Evolutionary conservation across 2,113 vertebrate species (phyloP), one percentile per base, ranked within the genome.

Genomic region (Terrapene triunguis): DNA sequence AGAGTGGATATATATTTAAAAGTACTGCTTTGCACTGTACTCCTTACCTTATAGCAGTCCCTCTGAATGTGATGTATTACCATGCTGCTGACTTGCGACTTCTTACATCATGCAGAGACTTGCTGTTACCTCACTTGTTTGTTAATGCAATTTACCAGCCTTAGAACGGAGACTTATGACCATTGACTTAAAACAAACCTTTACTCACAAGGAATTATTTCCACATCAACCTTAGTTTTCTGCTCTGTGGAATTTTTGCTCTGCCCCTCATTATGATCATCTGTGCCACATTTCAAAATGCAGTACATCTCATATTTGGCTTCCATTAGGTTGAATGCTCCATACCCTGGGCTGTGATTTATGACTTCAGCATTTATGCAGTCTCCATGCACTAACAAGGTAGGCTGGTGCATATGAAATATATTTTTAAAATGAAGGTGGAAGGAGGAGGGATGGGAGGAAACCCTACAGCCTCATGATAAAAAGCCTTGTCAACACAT

Each of bases 171-270:
- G 93, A 98, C 89, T 98, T 97, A 97, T 2, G 87, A 97, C 84
- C 95, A 93, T 85, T 80, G 92, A 92, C 80, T 94, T 98, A 95
- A 98, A 97, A 35, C 94, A 98, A 98, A 98, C 94, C 97, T 96
- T 98, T 97, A 95, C 89, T 94, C 84, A 12, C 92, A 97, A 97
- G 91, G 97, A 97, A 96, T 98, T 97, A 97, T 97, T 98, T 97
- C 95, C 96, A 97, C 95, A 97, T 98, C 96, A 94, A 12, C 0
- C 21, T 84, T 89, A 86, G 90, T 96, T 98, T 97, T 98, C 89
- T 96, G 50, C 59, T 96, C 80, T 84, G 82, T 48, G 78, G 42
- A 80, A 32, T 91, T 97, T 53, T 89, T 92, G 35, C 55, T 72
- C 88, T 24, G 82, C 84, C 79, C n/a, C 88, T 94, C n/a, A 1